These are phyloP conservation scores for Callorhinus ursinus DNA, from an alignment of 2,113 vertebrate species.

Conservation along the genomic window DNA sequence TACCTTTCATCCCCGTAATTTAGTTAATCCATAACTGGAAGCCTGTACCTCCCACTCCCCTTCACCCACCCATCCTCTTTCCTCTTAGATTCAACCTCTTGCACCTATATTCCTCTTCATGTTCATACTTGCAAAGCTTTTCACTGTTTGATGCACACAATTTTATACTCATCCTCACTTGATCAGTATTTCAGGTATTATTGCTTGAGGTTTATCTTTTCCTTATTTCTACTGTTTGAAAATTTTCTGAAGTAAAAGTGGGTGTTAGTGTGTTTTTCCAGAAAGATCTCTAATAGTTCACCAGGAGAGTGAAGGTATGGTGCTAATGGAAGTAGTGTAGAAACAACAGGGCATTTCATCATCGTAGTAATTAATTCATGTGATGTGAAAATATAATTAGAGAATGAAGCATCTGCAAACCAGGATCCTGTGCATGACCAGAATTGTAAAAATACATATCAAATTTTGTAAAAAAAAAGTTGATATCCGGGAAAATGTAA, in stretches of 20 bases:
- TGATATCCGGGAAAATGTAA: not conserved
- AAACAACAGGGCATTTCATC: not conserved
- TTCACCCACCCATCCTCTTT: not conserved
- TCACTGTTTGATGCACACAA: not conserved
- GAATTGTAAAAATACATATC: not conserved
- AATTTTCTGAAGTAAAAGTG: not conserved
- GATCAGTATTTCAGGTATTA: not conserved
- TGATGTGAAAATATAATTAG: not conserved
- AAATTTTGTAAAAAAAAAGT: not conserved
- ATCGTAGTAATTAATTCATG: not conserved
- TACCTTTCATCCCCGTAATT: not conserved
- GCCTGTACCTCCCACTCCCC: not conserved
- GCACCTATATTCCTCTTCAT: not conserved
- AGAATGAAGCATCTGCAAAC: not conserved
- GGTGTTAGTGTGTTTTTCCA: not conserved
- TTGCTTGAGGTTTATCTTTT: not conserved
- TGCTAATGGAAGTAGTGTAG: not conserved
- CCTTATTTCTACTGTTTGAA: not conserved
- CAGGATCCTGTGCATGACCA: not conserved
- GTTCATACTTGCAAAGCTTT: not conserved
- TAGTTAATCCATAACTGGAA: not conserved
- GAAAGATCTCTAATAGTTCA: not conserved
- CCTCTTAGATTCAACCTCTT: not conserved
- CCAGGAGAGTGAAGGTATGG: not conserved
- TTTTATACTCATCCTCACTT: not conserved